Conservation (phyloP, 2,797 vertebrate species). For the Etheostoma nigrum region DNA sequence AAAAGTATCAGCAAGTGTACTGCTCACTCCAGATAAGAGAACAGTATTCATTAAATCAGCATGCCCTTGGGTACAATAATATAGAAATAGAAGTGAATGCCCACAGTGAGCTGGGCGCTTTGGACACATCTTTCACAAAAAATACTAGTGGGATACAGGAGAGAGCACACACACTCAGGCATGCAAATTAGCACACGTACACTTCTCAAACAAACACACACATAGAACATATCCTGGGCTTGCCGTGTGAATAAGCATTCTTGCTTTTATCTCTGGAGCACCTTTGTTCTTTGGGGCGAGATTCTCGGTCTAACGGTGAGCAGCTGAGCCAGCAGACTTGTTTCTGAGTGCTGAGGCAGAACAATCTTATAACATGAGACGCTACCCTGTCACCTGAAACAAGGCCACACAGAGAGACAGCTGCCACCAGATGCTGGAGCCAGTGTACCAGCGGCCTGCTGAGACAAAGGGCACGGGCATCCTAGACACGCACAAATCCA, state of each 20-base stretch:
- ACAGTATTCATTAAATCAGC: slow-evolving; percentile 67
- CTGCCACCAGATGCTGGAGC: slow-evolving; percentile 59
- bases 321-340: slow-evolving; percentile 53
- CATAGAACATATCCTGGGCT: slow-evolving; percentile 15
- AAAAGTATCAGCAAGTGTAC: slow-evolving; percentile 48
- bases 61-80: slow-evolving; percentile 68
- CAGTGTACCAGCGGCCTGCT: slow-evolving; percentile 33
- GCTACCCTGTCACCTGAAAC: slow-evolving; percentile 58
- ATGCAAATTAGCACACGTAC: slow-evolving; percentile 26
- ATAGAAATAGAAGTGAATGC: slow-evolving; percentile 61
- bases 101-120: slow-evolving; percentile 42
- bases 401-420: slow-evolving; percentile 65
- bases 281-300: slow-evolving; percentile 43
- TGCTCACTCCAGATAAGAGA: slow-evolving; percentile 68
- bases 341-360: slow-evolving; percentile 55
- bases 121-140: slow-evolving; percentile 45
- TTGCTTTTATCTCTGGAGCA: slow-evolving; percentile 47
- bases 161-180: slow-evolving; percentile 22
- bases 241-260: slow-evolving; percentile 33
- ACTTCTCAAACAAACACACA: slow-evolving; percentile 7
- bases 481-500: slow-evolving; percentile 18
- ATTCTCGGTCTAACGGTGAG: slow-evolving; percentile 10
- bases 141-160: slow-evolving; percentile 46
- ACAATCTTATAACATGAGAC: slow-evolving; percentile 63
- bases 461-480: slow-evolving; percentile 25